Evolutionary conservation across 2,888 invertebrate genomes (phyloP).

Genomic region (Nemotelus pantherinus): DNA sequence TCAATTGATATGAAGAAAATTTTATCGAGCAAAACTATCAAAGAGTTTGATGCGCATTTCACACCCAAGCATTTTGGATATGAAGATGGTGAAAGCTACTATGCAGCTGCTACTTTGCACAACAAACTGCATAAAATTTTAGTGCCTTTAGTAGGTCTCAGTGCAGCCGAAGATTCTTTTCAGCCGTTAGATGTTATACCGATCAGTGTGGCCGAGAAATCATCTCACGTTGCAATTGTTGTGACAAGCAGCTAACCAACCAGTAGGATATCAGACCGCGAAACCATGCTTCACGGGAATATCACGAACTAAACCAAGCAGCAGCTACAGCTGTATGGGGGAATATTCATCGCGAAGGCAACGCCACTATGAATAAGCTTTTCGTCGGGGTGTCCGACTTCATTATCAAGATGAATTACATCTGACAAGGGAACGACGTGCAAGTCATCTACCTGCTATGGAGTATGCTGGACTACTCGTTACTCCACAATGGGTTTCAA

Average conservation of each 20-base stretch:
- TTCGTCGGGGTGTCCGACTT: constrained; percentile 96
- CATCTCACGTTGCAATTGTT: constrained; percentile 74
- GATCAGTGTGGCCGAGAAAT: constrained; percentile 70
- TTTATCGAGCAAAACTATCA: constrained; percentile 72
- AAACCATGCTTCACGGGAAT: no score
- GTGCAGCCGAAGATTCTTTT: constrained; percentile 90
- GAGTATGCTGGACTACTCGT: no score
- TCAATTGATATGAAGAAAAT: constrained; percentile 66
- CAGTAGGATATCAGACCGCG: no score
- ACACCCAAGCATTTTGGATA: constrained; percentile 89
- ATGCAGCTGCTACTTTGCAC: constrained; percentile 75
- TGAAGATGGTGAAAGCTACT: constrained; percentile 81
- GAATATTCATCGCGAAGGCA: constrained; percentile 84
- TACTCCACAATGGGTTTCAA: no score
- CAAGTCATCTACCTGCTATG: no score
- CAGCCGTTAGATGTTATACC: constrained; percentile 81
- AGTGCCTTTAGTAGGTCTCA: constrained; percentile 82
- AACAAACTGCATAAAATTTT: constrained; percentile 78
- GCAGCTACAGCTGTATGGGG: no score
- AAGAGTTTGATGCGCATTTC: constrained; percentile 85
- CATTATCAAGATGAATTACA: constrained; percentile 59
- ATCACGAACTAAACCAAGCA: no score
- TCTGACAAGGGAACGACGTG: no score
- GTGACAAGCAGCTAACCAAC: no score
- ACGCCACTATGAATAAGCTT: constrained; percentile 94